phyloP scores from a whole-genome alignment of 1,140 invertebrate species.

The Papilio machaon region DNA sequence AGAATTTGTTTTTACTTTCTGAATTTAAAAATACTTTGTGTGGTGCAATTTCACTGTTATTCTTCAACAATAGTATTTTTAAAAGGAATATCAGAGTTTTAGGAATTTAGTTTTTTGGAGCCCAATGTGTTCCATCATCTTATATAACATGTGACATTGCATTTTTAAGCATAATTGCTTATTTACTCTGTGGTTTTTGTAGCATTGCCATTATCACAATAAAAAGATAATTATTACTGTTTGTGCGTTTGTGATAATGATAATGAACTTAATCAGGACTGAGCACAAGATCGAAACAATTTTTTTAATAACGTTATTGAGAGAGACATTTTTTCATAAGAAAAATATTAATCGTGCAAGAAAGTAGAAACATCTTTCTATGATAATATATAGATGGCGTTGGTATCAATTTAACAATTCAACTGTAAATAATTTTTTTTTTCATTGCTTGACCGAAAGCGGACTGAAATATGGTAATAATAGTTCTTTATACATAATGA shows the following conservation, averaged over 20 bases:
- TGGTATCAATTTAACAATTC: background rate
- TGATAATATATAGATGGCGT: background rate
- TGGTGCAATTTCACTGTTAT: background rate
- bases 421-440: background rate
- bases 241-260: background rate
- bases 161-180: background rate
- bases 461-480: too few species aligned
- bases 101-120: background rate
- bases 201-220: background rate
- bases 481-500: too few species aligned
- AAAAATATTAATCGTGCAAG: background rate
- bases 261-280: background rate
- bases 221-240: background rate
- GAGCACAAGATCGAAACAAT: background rate
- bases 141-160: constrained; percentile 17
- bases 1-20: background rate
- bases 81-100: background rate
- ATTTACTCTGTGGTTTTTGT: background rate
- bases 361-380: background rate
- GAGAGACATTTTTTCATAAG: too few species aligned
- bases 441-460: background rate
- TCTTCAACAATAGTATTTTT: background rate
- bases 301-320: background rate
- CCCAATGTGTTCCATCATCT: background rate
- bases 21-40: background rate